Percentiles rank a stretch among this genome's conserved stretches.
phyloP scores from a whole-genome alignment of 2,888 invertebrate genomes.

The Melinaea menophilus region DNA sequence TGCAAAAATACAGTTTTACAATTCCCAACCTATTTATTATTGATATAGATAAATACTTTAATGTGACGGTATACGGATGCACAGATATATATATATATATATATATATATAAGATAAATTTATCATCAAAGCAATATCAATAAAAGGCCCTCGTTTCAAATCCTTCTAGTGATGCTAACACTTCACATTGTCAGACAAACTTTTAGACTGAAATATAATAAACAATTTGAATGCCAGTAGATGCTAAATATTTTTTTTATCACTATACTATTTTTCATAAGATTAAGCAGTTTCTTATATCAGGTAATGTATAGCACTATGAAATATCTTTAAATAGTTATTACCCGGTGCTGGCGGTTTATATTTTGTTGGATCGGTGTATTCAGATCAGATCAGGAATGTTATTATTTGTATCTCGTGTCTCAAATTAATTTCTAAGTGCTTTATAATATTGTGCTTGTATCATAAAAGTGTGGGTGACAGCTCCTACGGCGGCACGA shows the following conservation, averaged over 20 bases:
- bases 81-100: neutral
- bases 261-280: too few species aligned
- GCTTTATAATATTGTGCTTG: constrained; percentile 35
- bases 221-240: too few species aligned
- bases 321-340: too few species aligned
- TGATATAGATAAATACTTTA: constrained; percentile 27
- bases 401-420: constrained; percentile 8
- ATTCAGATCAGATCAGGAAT: too few species aligned
- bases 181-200: neutral
- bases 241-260: too few species aligned
- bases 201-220: too few species aligned
- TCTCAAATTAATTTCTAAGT: constrained; percentile 33
- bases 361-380: too few species aligned
- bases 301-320: too few species aligned
- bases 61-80: constrained; percentile 26
- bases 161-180: constrained; percentile 1
- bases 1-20: constrained; percentile 28
- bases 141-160: constrained; percentile 1
- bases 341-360: too few species aligned
- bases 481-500: constrained; percentile 20
- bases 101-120: neutral
- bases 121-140: too few species aligned
- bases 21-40: constrained; percentile 19
- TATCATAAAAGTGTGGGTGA: constrained; percentile 35
- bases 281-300: too few species aligned